Evolutionary conservation across 2,888 invertebrate species (phyloP).

Genomic region (Standfussiana lucernea): DNA sequence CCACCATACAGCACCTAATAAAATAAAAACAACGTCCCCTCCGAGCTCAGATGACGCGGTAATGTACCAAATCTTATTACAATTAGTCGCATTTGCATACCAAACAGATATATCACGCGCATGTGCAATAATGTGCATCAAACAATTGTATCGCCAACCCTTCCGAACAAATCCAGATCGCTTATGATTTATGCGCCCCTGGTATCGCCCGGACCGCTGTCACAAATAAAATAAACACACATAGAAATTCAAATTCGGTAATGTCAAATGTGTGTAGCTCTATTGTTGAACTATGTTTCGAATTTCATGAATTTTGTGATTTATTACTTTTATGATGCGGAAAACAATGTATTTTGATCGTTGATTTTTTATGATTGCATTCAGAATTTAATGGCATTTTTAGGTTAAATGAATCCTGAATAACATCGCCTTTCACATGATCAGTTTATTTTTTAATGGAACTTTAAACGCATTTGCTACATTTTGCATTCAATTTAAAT

Average conservation of each 20-base stretch:
- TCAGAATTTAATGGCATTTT: constrained; percentile 37
- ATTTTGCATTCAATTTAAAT: constrained; percentile 35
- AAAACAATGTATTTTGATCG: constrained; percentile 58
- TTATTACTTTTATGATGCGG: constrained; percentile 61
- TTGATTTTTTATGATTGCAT: constrained; percentile 31
- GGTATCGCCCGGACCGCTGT: constrained; percentile 78
- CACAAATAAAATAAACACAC: constrained; percentile 80
- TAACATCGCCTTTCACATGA: constrained; percentile 29
- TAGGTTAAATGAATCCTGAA: constrained; percentile 52
- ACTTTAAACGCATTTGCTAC: constrained; percentile 10
- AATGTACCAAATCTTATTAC: constrained; percentile 84
- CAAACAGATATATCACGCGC: constrained; percentile 84
- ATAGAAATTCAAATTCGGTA: constrained; percentile 82
- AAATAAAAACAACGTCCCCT: constrained; percentile 68
- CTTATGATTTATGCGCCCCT: constrained; percentile 85
- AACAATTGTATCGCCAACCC: constrained; percentile 70
- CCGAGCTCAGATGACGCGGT: constrained; percentile 68
- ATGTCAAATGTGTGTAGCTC: constrained; percentile 67
- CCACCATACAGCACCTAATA: constrained; percentile 65
- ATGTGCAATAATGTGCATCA: constrained; percentile 78
- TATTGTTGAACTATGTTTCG: constrained; percentile 66
- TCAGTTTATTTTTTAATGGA: background rate
- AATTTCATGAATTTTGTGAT: constrained; percentile 63
- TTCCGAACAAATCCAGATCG: constrained; percentile 85
- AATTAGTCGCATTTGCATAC: constrained; percentile 89